Evolutionary conservation across 2,888 invertebrate genomes (phyloP).

Genomic region (Acanthococcus lagerstroemiae): DNA sequence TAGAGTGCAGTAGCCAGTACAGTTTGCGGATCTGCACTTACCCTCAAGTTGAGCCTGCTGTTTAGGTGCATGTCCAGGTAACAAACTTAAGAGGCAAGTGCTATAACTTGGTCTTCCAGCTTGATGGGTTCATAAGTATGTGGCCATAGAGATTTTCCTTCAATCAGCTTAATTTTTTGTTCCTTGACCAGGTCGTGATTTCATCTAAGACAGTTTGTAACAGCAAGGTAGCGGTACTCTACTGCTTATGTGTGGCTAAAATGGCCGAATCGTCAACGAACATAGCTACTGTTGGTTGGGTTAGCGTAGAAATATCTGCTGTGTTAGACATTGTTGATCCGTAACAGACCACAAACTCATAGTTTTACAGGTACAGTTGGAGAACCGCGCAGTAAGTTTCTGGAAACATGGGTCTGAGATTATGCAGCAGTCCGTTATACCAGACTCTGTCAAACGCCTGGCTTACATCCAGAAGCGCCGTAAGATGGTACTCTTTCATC

Average conservation of each 20-base stretch:
- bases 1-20: neutral
- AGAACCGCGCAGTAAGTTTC: neutral
- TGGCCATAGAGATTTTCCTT: neutral
- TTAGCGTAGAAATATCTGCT: neutral
- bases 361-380: neutral
- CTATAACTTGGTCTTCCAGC: neutral
- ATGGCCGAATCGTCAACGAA: neutral
- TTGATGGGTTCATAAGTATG: neutral
- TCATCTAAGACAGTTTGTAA: neutral
- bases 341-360: neutral
- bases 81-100: neutral
- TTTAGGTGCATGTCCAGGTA: neutral
- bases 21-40: neutral
- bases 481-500: neutral
- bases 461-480: neutral
- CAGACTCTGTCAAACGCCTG: neutral
- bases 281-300: neutral
- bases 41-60: neutral
- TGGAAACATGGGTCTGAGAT: neutral
- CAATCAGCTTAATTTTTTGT: neutral
- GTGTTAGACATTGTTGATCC: neutral
- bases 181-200: no score
- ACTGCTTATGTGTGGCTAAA: neutral
- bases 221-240: neutral
- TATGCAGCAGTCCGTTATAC: neutral